Percentiles rank a stretch among this genome's conserved stretches.
Conservation (phyloP, 1,140 invertebrate species). For the Lysiphlebus fabarum region DNA sequence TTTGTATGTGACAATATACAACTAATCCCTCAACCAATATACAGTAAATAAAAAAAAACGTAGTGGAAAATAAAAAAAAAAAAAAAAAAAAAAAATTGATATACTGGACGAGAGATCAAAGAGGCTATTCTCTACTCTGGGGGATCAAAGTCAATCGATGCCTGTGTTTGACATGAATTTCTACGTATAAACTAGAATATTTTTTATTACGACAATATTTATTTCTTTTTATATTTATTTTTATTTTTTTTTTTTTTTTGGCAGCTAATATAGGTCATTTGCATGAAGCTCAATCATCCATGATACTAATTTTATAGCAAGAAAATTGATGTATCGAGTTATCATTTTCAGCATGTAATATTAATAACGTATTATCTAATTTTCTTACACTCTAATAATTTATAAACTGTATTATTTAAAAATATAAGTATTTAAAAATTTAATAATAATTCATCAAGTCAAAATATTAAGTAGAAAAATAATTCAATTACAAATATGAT, state of each 20-base stretch:
- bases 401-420: too few relatives aligned
- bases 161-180: background rate
- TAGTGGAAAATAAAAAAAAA: slow-evolving; percentile 16
- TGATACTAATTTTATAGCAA: too few relatives aligned
- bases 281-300: background rate
- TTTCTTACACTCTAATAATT: too few relatives aligned
- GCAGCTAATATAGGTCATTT: slow-evolving; percentile 3
- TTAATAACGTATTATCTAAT: too few relatives aligned
- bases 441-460: too few relatives aligned
- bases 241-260: slow-evolving; percentile 1
- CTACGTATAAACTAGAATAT: background rate
- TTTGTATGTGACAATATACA: slow-evolving; percentile 5
- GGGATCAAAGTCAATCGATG: slow-evolving; percentile 12
- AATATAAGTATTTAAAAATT: too few relatives aligned
- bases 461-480: too few relatives aligned
- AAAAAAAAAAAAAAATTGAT: slow-evolving; percentile 12
- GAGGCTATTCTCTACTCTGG: slow-evolving; percentile 1
- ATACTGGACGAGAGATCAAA: slow-evolving; percentile 2
- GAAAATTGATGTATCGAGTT: too few relatives aligned
- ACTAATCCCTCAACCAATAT: slow-evolving; percentile 23
- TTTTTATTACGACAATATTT: slow-evolving; percentile 7
- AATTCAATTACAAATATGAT: too few relatives aligned
- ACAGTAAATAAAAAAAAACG: slow-evolving; percentile 8
- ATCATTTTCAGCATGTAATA: too few relatives aligned
- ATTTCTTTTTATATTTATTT: slow-evolving; percentile 9